Conservation (phyloP, 1,140 invertebrate species). For the Amphibalanus amphitrite region DNA sequence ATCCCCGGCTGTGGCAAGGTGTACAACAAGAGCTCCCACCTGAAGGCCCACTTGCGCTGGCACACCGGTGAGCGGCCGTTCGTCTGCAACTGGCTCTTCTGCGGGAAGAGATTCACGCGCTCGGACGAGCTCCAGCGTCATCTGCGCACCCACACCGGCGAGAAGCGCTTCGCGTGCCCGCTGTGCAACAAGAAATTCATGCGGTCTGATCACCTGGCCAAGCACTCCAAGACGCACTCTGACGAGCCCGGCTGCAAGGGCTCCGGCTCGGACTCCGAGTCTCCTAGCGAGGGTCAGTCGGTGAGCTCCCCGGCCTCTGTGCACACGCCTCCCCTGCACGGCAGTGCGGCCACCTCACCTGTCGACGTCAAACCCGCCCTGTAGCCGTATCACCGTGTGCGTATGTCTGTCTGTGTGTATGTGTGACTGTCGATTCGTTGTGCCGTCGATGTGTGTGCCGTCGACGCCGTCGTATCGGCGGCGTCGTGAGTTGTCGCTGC, state of each 20-base stretch:
- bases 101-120: conserved; percentile 65
- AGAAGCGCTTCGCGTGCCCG: conserved; percentile 86
- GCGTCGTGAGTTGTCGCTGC: too few relatives aligned
- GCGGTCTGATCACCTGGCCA: conserved; percentile 82
- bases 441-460: too few relatives aligned
- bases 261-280: conserved; percentile 64
- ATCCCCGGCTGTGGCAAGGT: conserved; percentile 97
- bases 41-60: conserved; percentile 51
- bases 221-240: conserved; percentile 88
- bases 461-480: too few relatives aligned
- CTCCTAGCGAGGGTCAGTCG: too few relatives aligned
- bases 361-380: too few relatives aligned
- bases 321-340: too few relatives aligned
- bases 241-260: conserved; percentile 30
- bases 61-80: conserved; percentile 44
- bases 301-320: too few relatives aligned
- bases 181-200: conserved; percentile 71
- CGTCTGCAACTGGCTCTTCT: conserved; percentile 36
- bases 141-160: conserved; percentile 87
- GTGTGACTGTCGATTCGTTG: too few relatives aligned
- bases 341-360: too few relatives aligned
- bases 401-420: too few relatives aligned
- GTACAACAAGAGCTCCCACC: conserved; percentile 56
- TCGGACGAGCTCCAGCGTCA: conserved; percentile 86
- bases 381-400: too few relatives aligned